Evolutionary conservation across 2,113 vertebrate genomes (phyloP).

Genomic region (Hiodon tergisus): DNA sequence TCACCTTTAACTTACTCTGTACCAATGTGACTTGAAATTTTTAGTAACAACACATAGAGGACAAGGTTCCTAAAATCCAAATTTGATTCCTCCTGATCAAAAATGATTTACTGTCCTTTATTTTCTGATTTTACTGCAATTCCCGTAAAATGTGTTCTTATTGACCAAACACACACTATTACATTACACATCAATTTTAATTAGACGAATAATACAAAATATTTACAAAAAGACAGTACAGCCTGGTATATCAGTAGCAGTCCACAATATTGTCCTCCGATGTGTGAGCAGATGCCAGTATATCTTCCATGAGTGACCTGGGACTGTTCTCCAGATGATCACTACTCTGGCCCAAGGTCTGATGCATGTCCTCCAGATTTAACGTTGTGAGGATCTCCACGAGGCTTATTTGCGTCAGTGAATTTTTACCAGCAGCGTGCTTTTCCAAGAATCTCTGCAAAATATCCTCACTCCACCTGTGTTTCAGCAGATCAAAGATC

Average conservation of each 20-base stretch:
- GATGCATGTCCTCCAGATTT: conserved; percentile 64
- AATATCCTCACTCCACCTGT: conserved; percentile 48
- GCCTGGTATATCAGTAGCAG: conserved; percentile 63
- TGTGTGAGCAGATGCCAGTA: conserved; percentile 62
- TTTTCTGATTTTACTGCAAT: no score
- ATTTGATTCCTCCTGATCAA: no score
- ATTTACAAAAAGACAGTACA: neutral
- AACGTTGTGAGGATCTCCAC: conserved; percentile 50
- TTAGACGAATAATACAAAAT: neutral
- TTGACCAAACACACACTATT: no score
- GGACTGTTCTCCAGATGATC: conserved; percentile 79
- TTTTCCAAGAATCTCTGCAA: conserved; percentile 37
- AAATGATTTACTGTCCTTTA: no score
- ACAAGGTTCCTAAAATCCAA: no score
- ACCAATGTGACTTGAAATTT: no score
- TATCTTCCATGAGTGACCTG: conserved; percentile 81
- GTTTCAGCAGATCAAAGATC: conserved; percentile 44
- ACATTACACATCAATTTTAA: neutral
- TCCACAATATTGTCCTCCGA: conserved; percentile 64
- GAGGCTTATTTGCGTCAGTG: conserved; percentile 30
- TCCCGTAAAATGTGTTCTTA: no score
- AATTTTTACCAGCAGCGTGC: neutral
- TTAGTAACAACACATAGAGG: no score
- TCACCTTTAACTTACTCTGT: no score
- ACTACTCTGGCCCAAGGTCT: conserved; percentile 69